These are phyloP conservation scores for Andrena praecox DNA, from an alignment of 2,888 invertebrate species.

Conservation along the genomic window DNA sequence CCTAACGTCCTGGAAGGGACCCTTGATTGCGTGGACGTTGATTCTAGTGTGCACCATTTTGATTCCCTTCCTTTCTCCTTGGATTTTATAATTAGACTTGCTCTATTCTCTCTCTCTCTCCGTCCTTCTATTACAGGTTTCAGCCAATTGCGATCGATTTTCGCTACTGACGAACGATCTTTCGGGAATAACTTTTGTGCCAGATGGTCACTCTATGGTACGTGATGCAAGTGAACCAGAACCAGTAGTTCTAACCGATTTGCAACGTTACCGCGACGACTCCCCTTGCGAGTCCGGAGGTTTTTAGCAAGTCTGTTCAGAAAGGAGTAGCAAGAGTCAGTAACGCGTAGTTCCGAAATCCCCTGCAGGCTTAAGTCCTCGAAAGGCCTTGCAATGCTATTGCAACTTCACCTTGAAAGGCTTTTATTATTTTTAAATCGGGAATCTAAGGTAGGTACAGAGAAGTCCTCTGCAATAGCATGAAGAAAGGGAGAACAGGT, in stretches of 20 bases:
- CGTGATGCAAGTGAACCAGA: constrained; percentile 93
- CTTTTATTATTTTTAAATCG: too few relatives aligned
- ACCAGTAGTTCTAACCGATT: constrained; percentile 94
- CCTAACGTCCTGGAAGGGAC: constrained; percentile 77
- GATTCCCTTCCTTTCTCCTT: background rate
- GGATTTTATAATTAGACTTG: background rate
- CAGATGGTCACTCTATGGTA: constrained; percentile 88
- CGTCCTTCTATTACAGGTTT: background rate
- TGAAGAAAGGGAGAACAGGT: background rate
- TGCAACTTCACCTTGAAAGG: too few relatives aligned
- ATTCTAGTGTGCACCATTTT: constrained; percentile 78
- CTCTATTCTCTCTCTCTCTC: too few relatives aligned
- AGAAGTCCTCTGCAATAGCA: background rate
- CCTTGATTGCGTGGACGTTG: constrained; percentile 71
- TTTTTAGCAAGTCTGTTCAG: constrained; percentile 91
- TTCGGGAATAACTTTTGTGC: constrained; percentile 58
- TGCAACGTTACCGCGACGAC: constrained; percentile 93
- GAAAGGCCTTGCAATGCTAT: too few relatives aligned
- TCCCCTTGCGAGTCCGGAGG: constrained; percentile 92
- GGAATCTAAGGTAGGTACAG: background rate
- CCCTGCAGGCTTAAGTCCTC: too few relatives aligned
- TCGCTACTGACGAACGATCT: constrained; percentile 68
- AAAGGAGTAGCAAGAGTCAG: background rate
- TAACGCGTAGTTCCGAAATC: background rate
- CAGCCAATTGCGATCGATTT: constrained; percentile 27